Base-by-base conservation (phyloP, 2,888 invertebrate species). In the Lasioglossum oenotherae region DNA sequence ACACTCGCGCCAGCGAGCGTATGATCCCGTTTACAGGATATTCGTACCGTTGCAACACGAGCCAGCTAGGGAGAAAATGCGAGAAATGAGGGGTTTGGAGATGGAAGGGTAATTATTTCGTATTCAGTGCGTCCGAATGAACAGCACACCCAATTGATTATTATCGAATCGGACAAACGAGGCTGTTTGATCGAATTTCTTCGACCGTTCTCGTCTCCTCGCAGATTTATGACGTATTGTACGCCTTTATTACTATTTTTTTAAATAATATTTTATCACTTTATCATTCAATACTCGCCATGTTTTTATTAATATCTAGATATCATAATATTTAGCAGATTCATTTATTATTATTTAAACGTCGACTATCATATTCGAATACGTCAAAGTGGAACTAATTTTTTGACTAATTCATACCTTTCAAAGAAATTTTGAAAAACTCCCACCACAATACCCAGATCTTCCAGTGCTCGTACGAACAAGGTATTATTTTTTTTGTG, bases 81-180 rank as follows among this genome's bases (percentile, higher is more conserved):
- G 73, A 82, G 79, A 57, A 76, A 85, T 78, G 69, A 53, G 53
- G 72, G 81, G 81, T 38, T 53, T 49, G 35, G 78, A 71, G 53
- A 74, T 71, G 83, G 82, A 77, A 81, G 86, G 89, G 90, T 91
- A 94, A 94, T 94, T 93, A 94, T 93, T 94, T 94, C 93, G 93
- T 93, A 94, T 94, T 94, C 94, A 93, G 91, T 93, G 93, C 92
- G 91, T 92, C 87, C 92, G 93, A 94, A 94, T 94, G 86, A 92
- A 91, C 86, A 89, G 90, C 92, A 92, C 92, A 93, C 93, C 92
- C 94, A 92, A 93, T 94, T 94, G 93, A 94, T 94, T 95, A 94
- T 94, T 93, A 93, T 94, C 93, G 93, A 92, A 91, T 92, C 87
- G 91, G 77, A 87, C 92, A 93, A 94, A 94, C 93, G 93, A 94